Evolutionary conservation across 1,140 invertebrate species (phyloP), one percentile per base, ranked within the genome.

Genomic region (Dendrolimus kikuchii): DNA sequence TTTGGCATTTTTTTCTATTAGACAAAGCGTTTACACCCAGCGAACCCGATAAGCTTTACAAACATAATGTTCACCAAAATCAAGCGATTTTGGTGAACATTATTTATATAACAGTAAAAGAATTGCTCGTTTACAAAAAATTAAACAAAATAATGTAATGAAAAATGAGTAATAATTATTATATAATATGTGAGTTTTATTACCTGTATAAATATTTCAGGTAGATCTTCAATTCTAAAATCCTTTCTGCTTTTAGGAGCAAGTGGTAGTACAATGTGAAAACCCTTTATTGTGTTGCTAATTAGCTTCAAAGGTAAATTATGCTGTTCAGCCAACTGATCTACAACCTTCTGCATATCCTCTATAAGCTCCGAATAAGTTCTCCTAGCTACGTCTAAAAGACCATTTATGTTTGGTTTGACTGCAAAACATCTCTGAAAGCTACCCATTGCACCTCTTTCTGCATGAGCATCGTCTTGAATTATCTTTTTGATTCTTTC

Each of bases 401-500:
- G 81, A 3, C 91, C 92, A 68, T 92, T 94, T 38, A 94, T 88
- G 23, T 91, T 90, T 23, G 89, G 87, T 84, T 93, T 95, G 4
- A 98, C 92, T 39, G 95, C 95, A 84, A 95, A 96, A 74, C 94
- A 95, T 55, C 95, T 90, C 83, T 97, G 94, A 54, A 93, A 89
- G 50, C 89, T 90, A 2, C 93, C 94, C 76, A 91, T 91, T n/a
- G 92, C 88, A 37, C 90, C 91, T 66, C 89, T 90, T 37, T 90
- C 90, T 45, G 84, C 59, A 51, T 89, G 82, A 4, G 92, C 91
- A 66, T 96, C 93, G 51, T 93, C 90, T 81, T 94, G 91, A 50
- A 98, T 90, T 0, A 95, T 88, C 49, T 88, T 85, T 8, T 89
- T 76, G 53, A 96, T 93, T 46, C 90, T 87, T 48, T 91, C 77